Evolutionary conservation across 2,797 vertebrate genomes (phyloP).

Genomic region (Atherinosoma microstoma): DNA sequence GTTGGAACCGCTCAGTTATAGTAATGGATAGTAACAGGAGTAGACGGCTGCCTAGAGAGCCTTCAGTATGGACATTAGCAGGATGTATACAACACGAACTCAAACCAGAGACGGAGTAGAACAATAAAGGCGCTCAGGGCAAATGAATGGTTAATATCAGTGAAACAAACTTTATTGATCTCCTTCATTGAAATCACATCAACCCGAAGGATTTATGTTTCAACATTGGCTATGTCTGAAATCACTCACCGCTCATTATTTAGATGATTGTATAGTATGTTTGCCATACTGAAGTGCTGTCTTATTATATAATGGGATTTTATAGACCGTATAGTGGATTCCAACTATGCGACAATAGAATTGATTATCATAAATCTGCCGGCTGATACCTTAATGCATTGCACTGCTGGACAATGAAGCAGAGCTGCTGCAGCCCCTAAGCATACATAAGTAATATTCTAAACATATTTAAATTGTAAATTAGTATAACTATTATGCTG

Average conservation of each 20-base stretch:
- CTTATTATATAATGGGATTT: neutral
- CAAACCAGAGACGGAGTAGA: slow-evolving; percentile 2
- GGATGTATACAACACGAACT: slow-evolving; percentile 5
- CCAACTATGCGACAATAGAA: neutral
- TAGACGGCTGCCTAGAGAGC: neutral
- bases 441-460: too few relatives aligned
- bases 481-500: too few relatives aligned
- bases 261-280: neutral
- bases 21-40: too few relatives aligned
- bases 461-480: too few relatives aligned
- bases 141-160: slow-evolving; percentile 2
- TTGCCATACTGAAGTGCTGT: neutral
- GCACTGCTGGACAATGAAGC: too few relatives aligned
- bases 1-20: slow-evolving; percentile 27
- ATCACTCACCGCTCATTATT: neutral
- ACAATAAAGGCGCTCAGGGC: slow-evolving; percentile 11
- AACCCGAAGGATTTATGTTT: neutral
- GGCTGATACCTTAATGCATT: too few relatives aligned
- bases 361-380: neutral
- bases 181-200: neutral
- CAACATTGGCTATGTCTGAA: neutral
- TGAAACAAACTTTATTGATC: neutral
- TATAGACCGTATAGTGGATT: neutral
- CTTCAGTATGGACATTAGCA: slow-evolving; percentile 20
- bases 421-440: too few relatives aligned